A percentile compares a stretch with the other conserved stretches of the same genome.
phyloP scores from a whole-genome alignment of 2,113 vertebrate species.

The Myiagra hebetior region DNA sequence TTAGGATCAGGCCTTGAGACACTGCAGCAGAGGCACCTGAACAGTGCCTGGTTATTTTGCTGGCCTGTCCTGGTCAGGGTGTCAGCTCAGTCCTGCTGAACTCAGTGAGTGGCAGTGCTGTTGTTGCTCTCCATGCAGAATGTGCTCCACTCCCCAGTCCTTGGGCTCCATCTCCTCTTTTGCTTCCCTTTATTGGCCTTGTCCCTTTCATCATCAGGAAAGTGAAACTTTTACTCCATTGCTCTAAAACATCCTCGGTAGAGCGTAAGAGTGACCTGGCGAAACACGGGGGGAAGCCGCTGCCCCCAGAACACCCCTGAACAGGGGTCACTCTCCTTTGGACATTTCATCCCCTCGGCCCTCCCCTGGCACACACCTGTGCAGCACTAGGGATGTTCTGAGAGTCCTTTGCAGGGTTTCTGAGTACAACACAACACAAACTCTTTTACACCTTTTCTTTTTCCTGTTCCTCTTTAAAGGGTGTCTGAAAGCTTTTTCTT shows the following conservation, averaged over 20 bases:
- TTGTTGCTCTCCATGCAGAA: not conserved
- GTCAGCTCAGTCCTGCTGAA: not conserved
- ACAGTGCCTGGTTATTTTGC: not conserved
- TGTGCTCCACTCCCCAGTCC: accelerated
- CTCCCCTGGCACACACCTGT: accelerated
- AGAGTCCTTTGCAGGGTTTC: not conserved
- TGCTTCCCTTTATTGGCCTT: not conserved
- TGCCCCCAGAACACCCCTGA: not conserved
- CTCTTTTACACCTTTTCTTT: not conserved
- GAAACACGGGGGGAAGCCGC: not conserved
- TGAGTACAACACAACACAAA: not conserved
- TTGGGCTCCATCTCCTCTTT: not conserved
- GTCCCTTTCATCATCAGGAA: not conserved
- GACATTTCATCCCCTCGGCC: not conserved
- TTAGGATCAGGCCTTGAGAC: not conserved
- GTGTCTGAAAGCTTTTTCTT: not conserved
- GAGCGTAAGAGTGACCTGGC: not conserved
- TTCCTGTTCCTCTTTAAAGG: not conserved
- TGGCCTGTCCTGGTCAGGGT: not conserved
- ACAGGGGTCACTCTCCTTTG: not conserved
- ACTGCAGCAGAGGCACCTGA: not conserved
- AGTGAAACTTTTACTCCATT: not conserved
- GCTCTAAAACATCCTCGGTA: not conserved
- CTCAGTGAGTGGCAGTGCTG: not conserved
- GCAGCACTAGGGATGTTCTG: not conserved